Evolutionary conservation across 2,797 vertebrate genomes (phyloP).

Genomic region (Diglossa cyanea): DNA sequence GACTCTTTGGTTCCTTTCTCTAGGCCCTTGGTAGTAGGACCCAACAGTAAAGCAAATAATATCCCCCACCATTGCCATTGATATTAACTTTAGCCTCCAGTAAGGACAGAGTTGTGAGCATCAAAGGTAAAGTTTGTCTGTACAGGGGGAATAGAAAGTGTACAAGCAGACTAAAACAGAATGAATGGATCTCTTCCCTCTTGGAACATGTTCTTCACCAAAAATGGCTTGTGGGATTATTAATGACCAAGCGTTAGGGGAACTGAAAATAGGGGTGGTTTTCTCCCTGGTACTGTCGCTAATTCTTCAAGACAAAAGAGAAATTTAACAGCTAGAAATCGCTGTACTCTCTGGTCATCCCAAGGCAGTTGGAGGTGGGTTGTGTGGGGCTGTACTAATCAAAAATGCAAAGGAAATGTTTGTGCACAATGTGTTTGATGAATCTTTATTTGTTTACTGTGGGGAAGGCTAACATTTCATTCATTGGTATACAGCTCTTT

Average conservation of each 20-base stretch:
- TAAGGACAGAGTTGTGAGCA: background rate
- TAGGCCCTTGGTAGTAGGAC: background rate
- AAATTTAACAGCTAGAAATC: background rate
- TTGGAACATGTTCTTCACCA: background rate
- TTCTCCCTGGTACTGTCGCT: background rate
- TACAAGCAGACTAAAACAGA: background rate
- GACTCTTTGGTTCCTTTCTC: background rate
- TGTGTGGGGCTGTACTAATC: background rate
- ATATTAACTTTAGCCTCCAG: background rate
- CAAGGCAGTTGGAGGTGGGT: background rate
- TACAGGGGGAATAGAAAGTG: background rate
- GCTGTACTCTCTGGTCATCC: background rate
- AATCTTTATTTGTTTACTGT: background rate
- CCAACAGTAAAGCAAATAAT: background rate
- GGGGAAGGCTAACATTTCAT: background rate
- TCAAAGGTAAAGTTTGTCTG: background rate
- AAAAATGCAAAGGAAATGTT: background rate
- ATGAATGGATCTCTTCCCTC: background rate
- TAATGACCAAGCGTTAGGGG: background rate
- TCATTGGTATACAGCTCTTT: background rate
- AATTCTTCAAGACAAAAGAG: background rate
- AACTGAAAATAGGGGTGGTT: background rate
- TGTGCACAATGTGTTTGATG: background rate
- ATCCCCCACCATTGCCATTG: background rate
- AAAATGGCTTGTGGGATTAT: background rate